phyloP scores from a whole-genome alignment of 1,140 invertebrate species.

The Neodiprion lecontei region DNA sequence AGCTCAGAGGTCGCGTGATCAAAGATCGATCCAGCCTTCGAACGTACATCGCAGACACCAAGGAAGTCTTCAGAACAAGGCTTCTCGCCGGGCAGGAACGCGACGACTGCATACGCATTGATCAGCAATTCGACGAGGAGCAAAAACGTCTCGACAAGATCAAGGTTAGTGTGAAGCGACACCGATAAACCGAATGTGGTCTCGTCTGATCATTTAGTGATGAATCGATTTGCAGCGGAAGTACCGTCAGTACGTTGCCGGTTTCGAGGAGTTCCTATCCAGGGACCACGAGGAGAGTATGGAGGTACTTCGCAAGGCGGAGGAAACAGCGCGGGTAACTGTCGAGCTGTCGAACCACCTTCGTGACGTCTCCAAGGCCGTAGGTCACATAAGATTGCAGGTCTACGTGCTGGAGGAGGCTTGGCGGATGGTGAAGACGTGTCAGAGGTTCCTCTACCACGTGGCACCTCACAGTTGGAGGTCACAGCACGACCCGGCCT shows the following conservation, averaged over 20 bases:
- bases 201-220: not conserved
- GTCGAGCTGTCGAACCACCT: conserved; percentile 57
- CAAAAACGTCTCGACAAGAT: conserved; percentile 62
- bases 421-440: conserved; percentile 67
- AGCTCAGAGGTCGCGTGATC: conserved; percentile 64
- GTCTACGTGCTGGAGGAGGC: conserved; percentile 69
- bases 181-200: not conserved
- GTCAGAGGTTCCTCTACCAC: conserved; percentile 70
- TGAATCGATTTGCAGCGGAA: not conserved
- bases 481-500: conserved; percentile 53
- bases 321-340: conserved; percentile 59
- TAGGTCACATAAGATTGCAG: conserved; percentile 62
- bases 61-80: conserved; percentile 62
- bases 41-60: conserved; percentile 65
- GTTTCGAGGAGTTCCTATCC: conserved; percentile 70
- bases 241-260: conserved; percentile 63
- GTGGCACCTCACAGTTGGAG: conserved; percentile 67
- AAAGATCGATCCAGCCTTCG: conserved; percentile 61
- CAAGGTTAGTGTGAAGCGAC: conserved; percentile 50
- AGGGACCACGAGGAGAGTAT: conserved; percentile 69
- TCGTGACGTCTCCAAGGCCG: conserved; percentile 45
- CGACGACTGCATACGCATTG: conserved; percentile 68
- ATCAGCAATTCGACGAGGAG: conserved; percentile 68
- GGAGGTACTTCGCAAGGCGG: conserved; percentile 61
- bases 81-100: conserved; percentile 64